Conservation (phyloP, 2,797 vertebrate genomes). For the Acanthurus lineatus region DNA sequence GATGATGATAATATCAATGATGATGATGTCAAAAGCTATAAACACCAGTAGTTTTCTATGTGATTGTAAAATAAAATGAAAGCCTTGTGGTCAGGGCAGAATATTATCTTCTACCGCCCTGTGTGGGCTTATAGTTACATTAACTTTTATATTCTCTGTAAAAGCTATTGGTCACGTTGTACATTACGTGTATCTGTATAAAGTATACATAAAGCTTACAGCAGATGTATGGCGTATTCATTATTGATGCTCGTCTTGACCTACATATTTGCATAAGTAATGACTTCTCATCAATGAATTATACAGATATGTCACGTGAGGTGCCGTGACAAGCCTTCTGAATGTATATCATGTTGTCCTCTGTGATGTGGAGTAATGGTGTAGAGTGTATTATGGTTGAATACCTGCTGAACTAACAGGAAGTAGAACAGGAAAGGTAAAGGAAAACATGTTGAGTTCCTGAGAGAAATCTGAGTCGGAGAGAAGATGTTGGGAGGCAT, state of each 20-base stretch:
- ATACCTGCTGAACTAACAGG: slow-evolving; percentile 13
- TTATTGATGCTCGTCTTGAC: slow-evolving; percentile 72
- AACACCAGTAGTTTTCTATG: slow-evolving; percentile 85
- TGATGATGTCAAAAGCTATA: slow-evolving; percentile 72
- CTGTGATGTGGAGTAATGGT: not conserved
- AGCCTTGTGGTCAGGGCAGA: slow-evolving; percentile 76
- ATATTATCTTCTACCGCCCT: slow-evolving; percentile 79
- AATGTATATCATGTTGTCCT: not conserved
- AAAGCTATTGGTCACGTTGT: slow-evolving; percentile 84
- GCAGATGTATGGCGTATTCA: slow-evolving; percentile 54
- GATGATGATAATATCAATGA: slow-evolving; percentile 51
- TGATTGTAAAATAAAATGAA: slow-evolving; percentile 85
- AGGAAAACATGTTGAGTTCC: slow-evolving; percentile 6
- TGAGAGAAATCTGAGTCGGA: not conserved
- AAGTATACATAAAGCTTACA: slow-evolving; percentile 80
- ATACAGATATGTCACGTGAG: slow-evolving; percentile 6
- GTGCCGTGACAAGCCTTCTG: not conserved
- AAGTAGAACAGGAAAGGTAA: not conserved
- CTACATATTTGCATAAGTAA: slow-evolving; percentile 66
- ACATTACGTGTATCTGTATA: slow-evolving; percentile 83
- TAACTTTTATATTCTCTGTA: slow-evolving; percentile 87
- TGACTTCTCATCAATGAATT: slow-evolving; percentile 38
- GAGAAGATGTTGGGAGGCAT: not conserved
- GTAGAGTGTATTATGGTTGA: not conserved
- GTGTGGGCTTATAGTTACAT: slow-evolving; percentile 75